Base-by-base conservation (phyloP, 2,888 invertebrate genomes). In the Acrocyrtus sp. region DNA sequence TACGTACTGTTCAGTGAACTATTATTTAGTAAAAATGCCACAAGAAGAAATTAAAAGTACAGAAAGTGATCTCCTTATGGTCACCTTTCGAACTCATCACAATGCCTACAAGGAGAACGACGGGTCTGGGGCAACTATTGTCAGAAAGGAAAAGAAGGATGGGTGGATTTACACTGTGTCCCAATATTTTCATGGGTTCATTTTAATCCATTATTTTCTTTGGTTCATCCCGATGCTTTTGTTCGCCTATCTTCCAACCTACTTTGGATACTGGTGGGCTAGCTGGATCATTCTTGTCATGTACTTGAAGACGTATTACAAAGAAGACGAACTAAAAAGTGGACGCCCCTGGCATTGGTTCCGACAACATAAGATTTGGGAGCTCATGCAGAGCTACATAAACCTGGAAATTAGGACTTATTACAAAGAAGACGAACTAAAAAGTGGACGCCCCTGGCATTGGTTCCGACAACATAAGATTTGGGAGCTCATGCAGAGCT, bases 171-270 rank as follows among this genome's bases (percentile, higher is more conserved):
- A 51, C 24, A 39, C 41, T 2, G 6, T 72, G 6, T 15, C 34
- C 8, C 72, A 72, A 57, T 47, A 65, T 53, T 48, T 65, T 19
- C 57, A 57, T 34, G 72, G 72, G 21, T 15, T 72, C 8, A 41
- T 65, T 15, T 27, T 72, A 3, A 72, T 72, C 17, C 72, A 72
- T 47, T 72, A 72, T 26, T 72, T 72, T 47, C 65, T 72, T 15
- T 72, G 65, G 63, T 50, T 58, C 21, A 72, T 72, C 53, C 72
- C 72, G 1, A 72, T 72, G 72, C 39, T 72, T 3, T n/a, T 65
- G n/a, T 3, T 51, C 6, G 34, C 65, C 3, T 72, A 58, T 34
- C 26, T 72, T 27, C 72, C 65, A 12, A 58, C 50, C 5, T 26
- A 57, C 19, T 65, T 57, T 15, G 72, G 72, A 0, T 65, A 58